A percentile compares a stretch with the other conserved stretches of the same genome.
Conservation (phyloP, 2,113 vertebrate species). For the Physeter macrocephalus region DNA sequence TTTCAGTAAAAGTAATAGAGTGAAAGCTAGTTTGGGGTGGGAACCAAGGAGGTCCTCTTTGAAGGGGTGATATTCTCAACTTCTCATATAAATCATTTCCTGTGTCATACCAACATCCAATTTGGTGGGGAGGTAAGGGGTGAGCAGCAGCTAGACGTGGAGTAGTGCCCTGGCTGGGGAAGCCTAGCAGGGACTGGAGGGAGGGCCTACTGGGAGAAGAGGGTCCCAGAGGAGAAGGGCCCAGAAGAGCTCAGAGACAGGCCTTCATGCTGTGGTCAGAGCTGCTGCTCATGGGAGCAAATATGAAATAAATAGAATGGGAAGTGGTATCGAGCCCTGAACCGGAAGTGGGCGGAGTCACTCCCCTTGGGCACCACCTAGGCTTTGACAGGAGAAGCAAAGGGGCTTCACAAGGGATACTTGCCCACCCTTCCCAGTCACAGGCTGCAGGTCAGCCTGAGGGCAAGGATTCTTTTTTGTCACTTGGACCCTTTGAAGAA, state of each 20-base stretch:
- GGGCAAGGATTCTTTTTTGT: not conserved
- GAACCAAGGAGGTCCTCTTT: not conserved
- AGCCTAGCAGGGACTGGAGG: not conserved
- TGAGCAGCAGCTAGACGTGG: not conserved
- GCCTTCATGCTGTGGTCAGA: not conserved
- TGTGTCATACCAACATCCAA: not conserved
- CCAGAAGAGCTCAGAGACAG: not conserved
- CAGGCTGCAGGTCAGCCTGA: not conserved
- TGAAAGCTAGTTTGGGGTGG: not conserved
- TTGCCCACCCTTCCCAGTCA: not conserved
- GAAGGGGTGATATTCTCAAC: not conserved
- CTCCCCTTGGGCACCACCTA: not conserved
- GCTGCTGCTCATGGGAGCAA: not conserved
- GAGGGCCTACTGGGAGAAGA: not conserved
- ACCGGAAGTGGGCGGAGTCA: rapidly evolving
- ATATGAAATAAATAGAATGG: not conserved
- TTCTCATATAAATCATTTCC: not conserved
- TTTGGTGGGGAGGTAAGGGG: not conserved
- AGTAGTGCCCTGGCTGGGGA: not conserved
- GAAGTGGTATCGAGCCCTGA: not conserved
- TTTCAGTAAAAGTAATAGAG: not conserved
- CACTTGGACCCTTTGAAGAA: not conserved
- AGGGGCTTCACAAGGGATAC: not conserved
- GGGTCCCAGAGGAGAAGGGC: not conserved
- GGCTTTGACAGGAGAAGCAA: not conserved